Percentiles rank a stretch among this genome's conserved stretches.
Evolutionary conservation across 1,140 invertebrate genomes (phyloP).

Genomic region (Mactra quadrangularis): DNA sequence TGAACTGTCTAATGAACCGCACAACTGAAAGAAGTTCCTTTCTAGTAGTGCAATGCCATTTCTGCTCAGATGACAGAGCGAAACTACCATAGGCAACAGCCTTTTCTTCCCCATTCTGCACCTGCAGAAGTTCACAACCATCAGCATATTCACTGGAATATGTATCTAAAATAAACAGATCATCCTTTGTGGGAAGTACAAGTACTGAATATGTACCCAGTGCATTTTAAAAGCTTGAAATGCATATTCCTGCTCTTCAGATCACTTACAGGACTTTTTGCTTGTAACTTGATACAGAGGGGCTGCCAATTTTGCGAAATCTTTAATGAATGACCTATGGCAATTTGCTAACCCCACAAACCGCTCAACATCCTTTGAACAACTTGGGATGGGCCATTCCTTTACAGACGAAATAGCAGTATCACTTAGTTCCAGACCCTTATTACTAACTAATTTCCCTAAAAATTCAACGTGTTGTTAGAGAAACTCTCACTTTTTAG

Average conservation of each 20-base stretch:
- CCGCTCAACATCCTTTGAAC: constrained; percentile 29
- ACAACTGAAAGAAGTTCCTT: constrained; percentile 44
- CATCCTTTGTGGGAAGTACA: neutral
- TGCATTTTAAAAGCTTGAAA: neutral
- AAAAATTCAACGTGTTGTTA: constrained; percentile 48
- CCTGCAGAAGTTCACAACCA: constrained; percentile 70
- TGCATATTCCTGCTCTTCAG: neutral
- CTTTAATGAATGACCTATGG: constrained; percentile 1
- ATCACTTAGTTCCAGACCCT: constrained; percentile 21
- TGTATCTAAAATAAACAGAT: constrained; percentile 60
- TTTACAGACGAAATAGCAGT: neutral
- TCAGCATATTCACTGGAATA: constrained; percentile 66
- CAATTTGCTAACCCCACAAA: constrained; percentile 38
- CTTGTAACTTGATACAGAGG: neutral
- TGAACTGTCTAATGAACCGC: constrained; percentile 37
- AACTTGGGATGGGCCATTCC: constrained; percentile 25
- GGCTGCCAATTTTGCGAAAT: neutral
- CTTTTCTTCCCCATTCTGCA: constrained; percentile 60
- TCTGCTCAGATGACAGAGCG: constrained; percentile 47
- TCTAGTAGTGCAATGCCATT: constrained; percentile 38
- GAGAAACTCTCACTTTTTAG: neutral
- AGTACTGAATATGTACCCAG: neutral
- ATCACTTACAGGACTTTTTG: neutral
- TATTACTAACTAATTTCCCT: constrained; percentile 18
- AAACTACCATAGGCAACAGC: constrained; percentile 66